Percentiles rank a stretch among this genome's conserved stretches.
Evolutionary conservation across 1,140 invertebrate species (phyloP).

Genomic region (Drosophila murphyi): DNA sequence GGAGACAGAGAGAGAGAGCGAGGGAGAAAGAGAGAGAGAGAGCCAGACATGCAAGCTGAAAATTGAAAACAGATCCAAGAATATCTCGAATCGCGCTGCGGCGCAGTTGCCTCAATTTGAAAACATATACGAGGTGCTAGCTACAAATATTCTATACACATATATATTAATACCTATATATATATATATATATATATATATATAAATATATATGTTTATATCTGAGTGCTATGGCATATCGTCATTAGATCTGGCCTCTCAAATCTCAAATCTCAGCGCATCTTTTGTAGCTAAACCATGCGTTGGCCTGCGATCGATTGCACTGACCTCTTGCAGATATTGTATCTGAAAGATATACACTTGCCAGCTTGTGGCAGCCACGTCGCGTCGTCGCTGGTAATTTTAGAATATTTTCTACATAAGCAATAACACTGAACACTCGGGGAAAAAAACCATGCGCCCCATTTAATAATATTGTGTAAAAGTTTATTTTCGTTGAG

Average conservation of each 20-base stretch:
- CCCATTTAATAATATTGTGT: conserved; percentile 75
- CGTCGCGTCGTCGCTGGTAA: conserved; percentile 42
- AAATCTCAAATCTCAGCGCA: conserved; percentile 2
- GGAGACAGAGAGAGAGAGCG: neutral
- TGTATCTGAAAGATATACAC: conserved; percentile 60
- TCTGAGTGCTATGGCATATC: neutral
- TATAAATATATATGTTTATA: too few species aligned
- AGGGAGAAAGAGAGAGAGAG: neutral
- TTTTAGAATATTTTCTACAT: conserved; percentile 67
- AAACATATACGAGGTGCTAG: conserved; percentile 41
- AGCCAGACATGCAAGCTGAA: conserved; percentile 44
- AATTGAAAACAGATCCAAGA: conserved; percentile 77
- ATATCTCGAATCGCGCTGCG: conserved; percentile 65
- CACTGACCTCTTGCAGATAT: conserved; percentile 52
- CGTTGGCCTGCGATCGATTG: conserved; percentile 48
- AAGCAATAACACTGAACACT: conserved; percentile 56
- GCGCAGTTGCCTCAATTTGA: conserved; percentile 49
- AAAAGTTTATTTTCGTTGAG: conserved; percentile 73
- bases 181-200: too few species aligned
- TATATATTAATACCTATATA: too few species aligned
- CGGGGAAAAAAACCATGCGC: conserved; percentile 55
- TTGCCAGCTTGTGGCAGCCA: neutral
- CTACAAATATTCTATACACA: neutral
- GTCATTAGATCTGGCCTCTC: conserved; percentile 11
- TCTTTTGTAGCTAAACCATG: neutral